Evolutionary conservation across 2,113 vertebrate genomes (phyloP).

Genomic region (Phyllopteryx taeniolatus): DNA sequence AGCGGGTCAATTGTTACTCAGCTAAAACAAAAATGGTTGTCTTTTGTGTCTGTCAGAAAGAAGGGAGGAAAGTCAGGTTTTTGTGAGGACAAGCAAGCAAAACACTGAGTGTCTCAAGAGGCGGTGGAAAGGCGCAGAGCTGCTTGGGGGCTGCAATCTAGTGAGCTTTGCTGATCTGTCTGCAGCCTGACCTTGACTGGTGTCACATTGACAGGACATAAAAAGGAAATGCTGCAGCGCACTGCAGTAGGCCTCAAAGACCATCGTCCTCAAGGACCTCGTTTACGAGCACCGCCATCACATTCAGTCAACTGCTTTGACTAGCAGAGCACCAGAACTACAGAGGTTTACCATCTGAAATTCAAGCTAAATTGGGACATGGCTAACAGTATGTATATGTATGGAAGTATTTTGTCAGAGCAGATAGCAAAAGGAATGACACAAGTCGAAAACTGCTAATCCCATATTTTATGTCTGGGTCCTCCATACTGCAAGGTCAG

Average conservation of each 20-base stretch:
- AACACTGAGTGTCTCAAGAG: constrained; percentile 28
- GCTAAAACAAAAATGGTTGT: not conserved
- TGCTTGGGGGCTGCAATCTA: constrained; percentile 47
- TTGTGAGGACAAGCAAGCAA: not conserved
- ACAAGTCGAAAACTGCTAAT: constrained; percentile 42
- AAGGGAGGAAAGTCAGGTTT: not conserved
- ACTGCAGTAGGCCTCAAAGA: constrained; percentile 1
- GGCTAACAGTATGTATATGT: not conserved
- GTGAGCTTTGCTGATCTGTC: constrained; percentile 54
- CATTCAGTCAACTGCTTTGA: constrained; percentile 3
- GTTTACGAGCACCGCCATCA: not conserved
- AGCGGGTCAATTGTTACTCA: not conserved
- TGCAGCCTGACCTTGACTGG: constrained; percentile 77
- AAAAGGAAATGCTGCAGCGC: not conserved
- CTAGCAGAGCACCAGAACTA: not conserved
- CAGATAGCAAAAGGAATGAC: constrained; percentile 21
- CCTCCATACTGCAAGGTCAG: constrained; percentile 64
- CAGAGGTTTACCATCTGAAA: not conserved
- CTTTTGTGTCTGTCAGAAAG: not conserved
- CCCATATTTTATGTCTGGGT: constrained; percentile 46
- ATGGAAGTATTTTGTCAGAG: constrained; percentile 29
- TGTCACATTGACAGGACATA: constrained; percentile 61
- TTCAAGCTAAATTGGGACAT: not conserved
- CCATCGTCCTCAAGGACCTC: not conserved
- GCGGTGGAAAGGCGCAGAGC: constrained; percentile 43